Evolutionary conservation across 1,140 invertebrate genomes (phyloP), one percentile per base, ranked within the genome.

Genomic region (Formica selysi): DNA sequence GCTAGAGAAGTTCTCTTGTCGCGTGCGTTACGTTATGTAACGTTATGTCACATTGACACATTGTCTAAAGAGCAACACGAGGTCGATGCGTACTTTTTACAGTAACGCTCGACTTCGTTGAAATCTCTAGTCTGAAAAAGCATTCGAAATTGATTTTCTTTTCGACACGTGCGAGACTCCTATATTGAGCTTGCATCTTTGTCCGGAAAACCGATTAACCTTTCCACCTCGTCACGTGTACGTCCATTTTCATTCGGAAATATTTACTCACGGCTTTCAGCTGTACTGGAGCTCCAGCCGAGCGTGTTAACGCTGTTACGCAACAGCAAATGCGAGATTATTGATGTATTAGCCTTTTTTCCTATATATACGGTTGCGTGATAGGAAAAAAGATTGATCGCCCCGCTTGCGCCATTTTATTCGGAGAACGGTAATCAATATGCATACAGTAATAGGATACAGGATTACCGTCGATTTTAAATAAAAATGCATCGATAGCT

Each of bases 401-500:
- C 8, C 19, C 32, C 44, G 67, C 79, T 81, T 73, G 79, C 22
- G 57, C 19, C 79, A 73, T 81, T 81, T 81, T 36, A 81, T 71
- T 71, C 79, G 7, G 38, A 19, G 67, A 44, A 81, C 79, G 79
- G 73, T 81, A 81, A 81, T 81, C 79, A 81, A 81, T 81, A 81
- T 81, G 79, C 67, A 61, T 73, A 81, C 67, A 59, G 26, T 54
- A 26, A 73, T 67, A 44, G 54, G 79, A 81, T 81, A 71, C 78
- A 59, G 78, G 78, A 81, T 81, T 81, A 81, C 54, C 26, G 79
- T 61, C 67, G 67, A 81, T 81, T 81, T 81, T 81, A 54, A 81
- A 81, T 81, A 81, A 81, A 81, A 81, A 81, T 81, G 79, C 79
- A 81, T 81, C 78, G 79, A 81, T 81, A 81, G 79, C 67, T 81